These are phyloP conservation scores for Tolmerus cingulatus DNA, from an alignment of 2,888 invertebrate genomes.

Conservation along the genomic window DNA sequence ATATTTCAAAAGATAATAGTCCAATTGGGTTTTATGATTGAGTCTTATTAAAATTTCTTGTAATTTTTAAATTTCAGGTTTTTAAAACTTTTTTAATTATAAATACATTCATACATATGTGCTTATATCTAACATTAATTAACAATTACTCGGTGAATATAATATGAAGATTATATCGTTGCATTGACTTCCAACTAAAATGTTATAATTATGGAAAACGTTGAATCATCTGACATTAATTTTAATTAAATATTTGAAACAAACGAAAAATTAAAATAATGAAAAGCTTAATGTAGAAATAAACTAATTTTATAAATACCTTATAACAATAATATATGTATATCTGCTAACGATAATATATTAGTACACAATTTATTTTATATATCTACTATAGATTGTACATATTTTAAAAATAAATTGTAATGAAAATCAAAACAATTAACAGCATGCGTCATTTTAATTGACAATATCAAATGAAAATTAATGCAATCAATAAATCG, in stretches of 20 bases:
- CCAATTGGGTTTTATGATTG: background rate
- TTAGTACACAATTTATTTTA: too few species aligned
- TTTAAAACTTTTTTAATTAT: background rate
- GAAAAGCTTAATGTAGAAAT: too few species aligned
- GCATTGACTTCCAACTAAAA: too few species aligned
- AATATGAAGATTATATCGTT: background rate
- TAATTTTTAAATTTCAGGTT: background rate
- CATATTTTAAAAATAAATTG: background rate
- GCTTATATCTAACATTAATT: too few species aligned
- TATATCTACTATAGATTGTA: background rate
- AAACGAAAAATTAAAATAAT: background rate
- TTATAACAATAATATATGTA: too few species aligned
- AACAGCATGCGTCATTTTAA: background rate
- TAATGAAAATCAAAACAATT: background rate
- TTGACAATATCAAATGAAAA: background rate
- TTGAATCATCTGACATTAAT: too few species aligned
- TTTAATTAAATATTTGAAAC: background rate
- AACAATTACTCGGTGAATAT: background rate
- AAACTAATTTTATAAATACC: background rate
- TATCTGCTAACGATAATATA: too few species aligned
- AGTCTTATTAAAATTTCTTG: background rate
- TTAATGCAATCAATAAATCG: background rate
- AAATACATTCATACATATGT: too few species aligned
- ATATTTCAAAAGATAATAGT: background rate
- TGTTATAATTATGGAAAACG: too few species aligned